Conservation (phyloP, 2,888 invertebrate species). For the Ichneumoninae sp. region DNA sequence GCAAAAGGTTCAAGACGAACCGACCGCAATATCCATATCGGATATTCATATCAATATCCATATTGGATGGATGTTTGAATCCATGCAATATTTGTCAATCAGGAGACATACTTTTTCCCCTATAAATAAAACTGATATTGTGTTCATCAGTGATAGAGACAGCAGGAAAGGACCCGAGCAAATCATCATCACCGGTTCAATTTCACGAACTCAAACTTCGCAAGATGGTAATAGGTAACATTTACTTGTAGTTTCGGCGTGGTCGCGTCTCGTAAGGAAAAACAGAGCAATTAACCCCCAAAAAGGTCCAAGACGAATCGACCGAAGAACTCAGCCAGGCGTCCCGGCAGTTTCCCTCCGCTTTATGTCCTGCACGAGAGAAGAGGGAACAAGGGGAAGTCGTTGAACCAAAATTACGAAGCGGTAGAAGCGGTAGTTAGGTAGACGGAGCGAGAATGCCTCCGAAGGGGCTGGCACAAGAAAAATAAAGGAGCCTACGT, state of each 20-base stretch:
- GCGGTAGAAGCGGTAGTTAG: constrained; percentile 35
- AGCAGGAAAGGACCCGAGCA: background rate
- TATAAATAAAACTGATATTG: background rate
- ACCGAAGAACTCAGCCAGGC: background rate
- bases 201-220: background rate
- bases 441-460: constrained; percentile 39
- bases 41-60: too few relatives aligned
- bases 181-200: background rate
- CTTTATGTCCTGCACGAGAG: constrained; percentile 28
- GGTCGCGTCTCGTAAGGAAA: background rate
- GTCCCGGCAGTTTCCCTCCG: constrained; percentile 5
- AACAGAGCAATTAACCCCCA: background rate
- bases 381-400: constrained; percentile 37
- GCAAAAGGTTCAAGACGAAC: background rate
- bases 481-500: constrained; percentile 42
- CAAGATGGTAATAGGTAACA: background rate
- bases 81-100: background rate
- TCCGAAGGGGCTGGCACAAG: constrained; percentile 33
- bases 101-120: background rate
- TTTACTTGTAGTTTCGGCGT: background rate
- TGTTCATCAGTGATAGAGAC: background rate
- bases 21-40: background rate
- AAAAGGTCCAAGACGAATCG: background rate
- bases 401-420: constrained; percentile 59
- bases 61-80: background rate